Conservation (phyloP, 2,113 vertebrate species). For the Epinephelus cyanopodus region DNA sequence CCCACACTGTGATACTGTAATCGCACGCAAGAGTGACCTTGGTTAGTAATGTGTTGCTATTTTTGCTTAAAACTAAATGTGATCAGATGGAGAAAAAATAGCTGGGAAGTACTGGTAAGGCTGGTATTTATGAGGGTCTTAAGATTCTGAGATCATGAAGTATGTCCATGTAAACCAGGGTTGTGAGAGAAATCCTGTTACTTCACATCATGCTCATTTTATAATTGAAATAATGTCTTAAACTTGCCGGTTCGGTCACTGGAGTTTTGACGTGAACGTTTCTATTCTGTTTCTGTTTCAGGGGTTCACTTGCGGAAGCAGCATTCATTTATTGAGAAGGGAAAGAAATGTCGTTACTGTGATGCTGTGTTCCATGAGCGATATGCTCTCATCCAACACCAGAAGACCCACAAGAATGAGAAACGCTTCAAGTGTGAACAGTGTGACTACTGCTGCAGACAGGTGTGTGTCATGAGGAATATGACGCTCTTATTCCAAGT, state of each 20-base stretch:
- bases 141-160: no score
- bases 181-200: not conserved
- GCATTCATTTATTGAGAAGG: slow-evolving; percentile 98
- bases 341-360: slow-evolving; percentile 98
- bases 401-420: slow-evolving; percentile 99
- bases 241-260: not conserved
- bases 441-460: slow-evolving; percentile 98
- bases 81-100: not conserved
- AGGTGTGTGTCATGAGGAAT: slow-evolving; percentile 82
- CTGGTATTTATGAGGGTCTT: not conserved
- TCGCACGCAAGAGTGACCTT: slow-evolving; percentile 97
- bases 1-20: slow-evolving; percentile 99
- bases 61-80: not conserved
- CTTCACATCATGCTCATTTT: not conserved
- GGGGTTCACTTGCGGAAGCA: slow-evolving; percentile 98
- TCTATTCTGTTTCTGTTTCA: slow-evolving; percentile 53
- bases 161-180: not conserved
- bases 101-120: not conserved
- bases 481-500: not conserved
- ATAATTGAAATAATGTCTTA: not conserved
- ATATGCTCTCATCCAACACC: slow-evolving; percentile 98
- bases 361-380: slow-evolving; percentile 98
- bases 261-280: no score
- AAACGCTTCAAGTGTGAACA: slow-evolving; percentile 99
- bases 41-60: slow-evolving; percentile 79